Conservation (phyloP, 2,113 vertebrate species). For the Casuarius casuarius region DNA sequence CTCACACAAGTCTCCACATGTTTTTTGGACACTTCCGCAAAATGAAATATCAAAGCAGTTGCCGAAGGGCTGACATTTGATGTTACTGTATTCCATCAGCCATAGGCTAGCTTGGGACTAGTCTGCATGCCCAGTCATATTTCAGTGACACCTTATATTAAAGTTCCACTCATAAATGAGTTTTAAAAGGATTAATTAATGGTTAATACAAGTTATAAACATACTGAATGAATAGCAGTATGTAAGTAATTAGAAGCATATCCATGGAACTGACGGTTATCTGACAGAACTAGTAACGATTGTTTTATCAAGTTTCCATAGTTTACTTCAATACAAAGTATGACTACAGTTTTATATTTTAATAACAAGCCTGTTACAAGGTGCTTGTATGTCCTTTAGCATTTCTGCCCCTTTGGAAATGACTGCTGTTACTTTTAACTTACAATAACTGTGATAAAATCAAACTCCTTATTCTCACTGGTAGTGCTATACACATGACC, state of each 20-base stretch:
- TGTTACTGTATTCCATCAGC: not conserved
- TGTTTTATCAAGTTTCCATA: not conserved
- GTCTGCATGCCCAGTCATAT: not conserved
- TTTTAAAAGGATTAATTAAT: not conserved
- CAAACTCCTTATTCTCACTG: not conserved
- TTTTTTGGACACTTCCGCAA: not conserved
- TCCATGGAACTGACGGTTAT: not conserved
- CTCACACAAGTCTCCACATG: not conserved
- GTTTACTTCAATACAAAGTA: not conserved
- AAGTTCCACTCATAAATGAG: not conserved
- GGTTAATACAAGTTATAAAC: not conserved
- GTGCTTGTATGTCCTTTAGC: not conserved
- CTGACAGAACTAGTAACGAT: not conserved
- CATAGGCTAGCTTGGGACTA: not conserved
- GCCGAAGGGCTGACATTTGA: not conserved
- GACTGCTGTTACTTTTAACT: not conserved
- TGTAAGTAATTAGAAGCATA: not conserved
- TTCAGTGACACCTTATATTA: not conserved
- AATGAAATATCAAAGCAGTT: not conserved
- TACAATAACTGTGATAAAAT: not conserved
- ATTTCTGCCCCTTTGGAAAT: not conserved
- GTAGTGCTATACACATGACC: accelerated
- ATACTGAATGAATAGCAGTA: not conserved
- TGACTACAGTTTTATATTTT: not conserved
- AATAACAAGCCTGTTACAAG: not conserved